These are phyloP conservation scores for Thalassoma bifasciatum DNA, from an alignment of 2,113 vertebrate species.

Conservation along the genomic window DNA sequence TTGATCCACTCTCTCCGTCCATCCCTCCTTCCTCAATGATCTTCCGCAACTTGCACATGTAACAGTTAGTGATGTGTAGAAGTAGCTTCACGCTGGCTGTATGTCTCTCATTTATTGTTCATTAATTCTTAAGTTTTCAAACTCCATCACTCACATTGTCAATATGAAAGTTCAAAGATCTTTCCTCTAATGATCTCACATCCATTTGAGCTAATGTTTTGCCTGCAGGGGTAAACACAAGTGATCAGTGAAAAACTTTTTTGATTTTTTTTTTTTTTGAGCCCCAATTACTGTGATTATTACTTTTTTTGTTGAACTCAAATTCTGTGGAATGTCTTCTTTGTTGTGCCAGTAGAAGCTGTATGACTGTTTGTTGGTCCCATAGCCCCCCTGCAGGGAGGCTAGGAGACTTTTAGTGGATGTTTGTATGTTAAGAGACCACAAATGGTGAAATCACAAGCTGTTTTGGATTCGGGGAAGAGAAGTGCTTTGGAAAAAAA, in stretches of 20 bases:
- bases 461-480: slow-evolving; percentile 31
- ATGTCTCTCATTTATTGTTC: slow-evolving; percentile 67
- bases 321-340: slow-evolving; percentile 57
- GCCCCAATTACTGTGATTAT: too few relatives aligned
- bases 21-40: slow-evolving; percentile 55
- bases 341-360: slow-evolving; percentile 57
- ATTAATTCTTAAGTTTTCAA: slow-evolving; percentile 34
- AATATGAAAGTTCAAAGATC: slow-evolving; percentile 29
- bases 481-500: slow-evolving; percentile 28
- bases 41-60: slow-evolving; percentile 69
- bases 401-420: slow-evolving; percentile 39
- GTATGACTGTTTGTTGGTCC: not conserved
- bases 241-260: slow-evolving; percentile 50
- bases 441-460: slow-evolving; percentile 32
- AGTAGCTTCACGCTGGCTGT: slow-evolving; percentile 60
- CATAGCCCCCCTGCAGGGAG: slow-evolving; percentile 36
- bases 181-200: slow-evolving; percentile 43
- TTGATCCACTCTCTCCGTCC: slow-evolving; percentile 62
- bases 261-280: too few relatives aligned
- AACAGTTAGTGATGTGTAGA: slow-evolving; percentile 57
- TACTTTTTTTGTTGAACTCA: slow-evolving; percentile 14
- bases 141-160: slow-evolving; percentile 37
- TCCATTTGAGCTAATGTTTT: slow-evolving; percentile 51
- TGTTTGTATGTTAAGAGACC: slow-evolving; percentile 49
- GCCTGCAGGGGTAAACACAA: slow-evolving; percentile 43